Conservation (phyloP, 2,888 invertebrate species). For the Neelides folsomi region DNA sequence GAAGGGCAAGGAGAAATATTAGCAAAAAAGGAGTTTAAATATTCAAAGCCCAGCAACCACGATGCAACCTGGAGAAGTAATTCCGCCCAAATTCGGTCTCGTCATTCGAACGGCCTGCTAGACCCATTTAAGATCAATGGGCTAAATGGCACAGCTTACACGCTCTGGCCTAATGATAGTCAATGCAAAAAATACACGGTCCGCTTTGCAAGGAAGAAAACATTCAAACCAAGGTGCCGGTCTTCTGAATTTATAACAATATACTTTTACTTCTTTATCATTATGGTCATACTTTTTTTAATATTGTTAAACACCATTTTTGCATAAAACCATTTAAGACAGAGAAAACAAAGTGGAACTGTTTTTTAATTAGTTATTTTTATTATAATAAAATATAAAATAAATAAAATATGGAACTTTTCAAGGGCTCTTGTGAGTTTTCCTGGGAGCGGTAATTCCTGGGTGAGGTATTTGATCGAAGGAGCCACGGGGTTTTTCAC, state of each 20-base stretch:
- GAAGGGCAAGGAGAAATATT: background rate
- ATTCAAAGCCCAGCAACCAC: background rate
- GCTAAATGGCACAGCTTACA: slow-evolving; percentile 3
- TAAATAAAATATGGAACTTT: background rate
- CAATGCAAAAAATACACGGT: slow-evolving; percentile 31
- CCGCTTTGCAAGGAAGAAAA: slow-evolving; percentile 33
- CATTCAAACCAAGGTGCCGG: slow-evolving; percentile 29
- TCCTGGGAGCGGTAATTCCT: slow-evolving; percentile 37
- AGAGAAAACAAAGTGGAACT: no score
- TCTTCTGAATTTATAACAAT: no score
- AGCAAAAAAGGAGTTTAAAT: background rate
- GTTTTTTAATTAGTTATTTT: no score
- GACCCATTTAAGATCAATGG: slow-evolving; percentile 8
- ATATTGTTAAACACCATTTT: no score
- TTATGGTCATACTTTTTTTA: no score
- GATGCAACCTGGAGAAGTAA: slow-evolving; percentile 28
- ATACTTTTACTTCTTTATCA: no score
- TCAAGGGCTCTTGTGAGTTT: slow-evolving; percentile 35
- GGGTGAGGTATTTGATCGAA: slow-evolving; percentile 37
- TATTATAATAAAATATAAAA: no score
- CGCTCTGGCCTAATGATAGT: slow-evolving; percentile 30
- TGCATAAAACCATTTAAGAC: no score
- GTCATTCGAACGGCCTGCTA: slow-evolving; percentile 25
- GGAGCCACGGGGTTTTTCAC: slow-evolving; percentile 36
- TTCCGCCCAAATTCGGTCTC: slow-evolving; percentile 31